Conservation (phyloP, 2,797 vertebrate species). For the Perodicticus potto region DNA sequence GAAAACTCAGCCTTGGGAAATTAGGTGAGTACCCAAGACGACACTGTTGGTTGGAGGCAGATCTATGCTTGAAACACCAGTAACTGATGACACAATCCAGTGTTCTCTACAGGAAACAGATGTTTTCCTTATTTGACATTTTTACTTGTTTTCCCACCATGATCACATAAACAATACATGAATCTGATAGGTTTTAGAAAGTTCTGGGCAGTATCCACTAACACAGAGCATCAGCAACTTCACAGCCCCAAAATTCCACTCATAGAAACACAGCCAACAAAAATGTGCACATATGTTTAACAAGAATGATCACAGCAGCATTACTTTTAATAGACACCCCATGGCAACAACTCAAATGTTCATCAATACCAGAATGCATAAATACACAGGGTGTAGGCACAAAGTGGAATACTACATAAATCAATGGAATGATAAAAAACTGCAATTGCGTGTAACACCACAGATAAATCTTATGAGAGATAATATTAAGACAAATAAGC, state of each 20-base stretch:
- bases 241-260: not conserved
- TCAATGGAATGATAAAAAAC: not conserved
- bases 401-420: not conserved
- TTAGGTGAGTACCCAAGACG: not conserved
- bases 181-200: not conserved
- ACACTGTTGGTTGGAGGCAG: not conserved
- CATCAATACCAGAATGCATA: not conserved
- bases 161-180: not conserved
- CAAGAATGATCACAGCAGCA: not conserved
- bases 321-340: not conserved
- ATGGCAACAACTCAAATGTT: not conserved
- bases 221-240: not conserved
- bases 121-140: not conserved
- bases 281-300: not conserved
- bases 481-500: not conserved
- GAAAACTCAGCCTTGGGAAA: not conserved
- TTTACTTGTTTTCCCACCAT: not conserved
- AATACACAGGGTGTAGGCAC: not conserved
- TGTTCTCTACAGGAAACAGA: not conserved
- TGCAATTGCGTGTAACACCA: not conserved
- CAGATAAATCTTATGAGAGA: not conserved
- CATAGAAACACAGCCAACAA: not conserved
- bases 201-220: not conserved
- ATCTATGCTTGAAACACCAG: not conserved
- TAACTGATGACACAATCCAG: not conserved